Evolutionary conservation across 2,888 invertebrate species (phyloP).

Genomic region (Callosobruchus maculatus): DNA sequence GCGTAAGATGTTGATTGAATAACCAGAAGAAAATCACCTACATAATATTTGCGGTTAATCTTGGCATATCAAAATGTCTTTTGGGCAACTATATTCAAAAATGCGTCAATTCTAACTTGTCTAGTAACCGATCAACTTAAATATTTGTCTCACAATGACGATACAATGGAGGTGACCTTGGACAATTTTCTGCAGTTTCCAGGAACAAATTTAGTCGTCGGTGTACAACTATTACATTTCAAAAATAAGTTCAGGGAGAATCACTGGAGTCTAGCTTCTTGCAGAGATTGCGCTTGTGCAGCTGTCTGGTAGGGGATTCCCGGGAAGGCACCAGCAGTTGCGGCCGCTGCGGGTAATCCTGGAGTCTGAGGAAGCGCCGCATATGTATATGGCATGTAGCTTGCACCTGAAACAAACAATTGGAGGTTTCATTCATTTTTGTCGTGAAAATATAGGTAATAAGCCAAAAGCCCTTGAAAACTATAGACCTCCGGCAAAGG

Average conservation of each 20-base stretch:
- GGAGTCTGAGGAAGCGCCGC: constrained; percentile 62
- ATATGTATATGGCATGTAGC: constrained; percentile 74
- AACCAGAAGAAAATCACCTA: not conserved
- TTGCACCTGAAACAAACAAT: constrained; percentile 49
- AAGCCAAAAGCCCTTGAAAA: too few relatives aligned
- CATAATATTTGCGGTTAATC: not conserved
- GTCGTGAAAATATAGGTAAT: too few relatives aligned
- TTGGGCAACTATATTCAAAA: not conserved
- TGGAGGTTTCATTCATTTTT: too few relatives aligned
- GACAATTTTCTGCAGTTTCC: not conserved
- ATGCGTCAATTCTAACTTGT: not conserved
- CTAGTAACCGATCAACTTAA: not conserved
- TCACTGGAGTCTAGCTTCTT: constrained; percentile 76
- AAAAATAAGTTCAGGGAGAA: not conserved
- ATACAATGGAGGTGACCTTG: not conserved
- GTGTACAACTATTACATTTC: not conserved
- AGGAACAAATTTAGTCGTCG: not conserved
- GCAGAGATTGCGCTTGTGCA: constrained; percentile 61
- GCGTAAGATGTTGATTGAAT: not conserved
- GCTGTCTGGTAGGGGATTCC: constrained; percentile 61
- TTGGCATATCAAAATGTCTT: not conserved
- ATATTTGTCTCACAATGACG: not conserved
- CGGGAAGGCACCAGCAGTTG: constrained; percentile 57
- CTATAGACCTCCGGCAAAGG: too few relatives aligned
- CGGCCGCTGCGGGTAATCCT: constrained; percentile 52